Evolutionary conservation across 2,888 invertebrate species (phyloP).

Genomic region (Troides helena): DNA sequence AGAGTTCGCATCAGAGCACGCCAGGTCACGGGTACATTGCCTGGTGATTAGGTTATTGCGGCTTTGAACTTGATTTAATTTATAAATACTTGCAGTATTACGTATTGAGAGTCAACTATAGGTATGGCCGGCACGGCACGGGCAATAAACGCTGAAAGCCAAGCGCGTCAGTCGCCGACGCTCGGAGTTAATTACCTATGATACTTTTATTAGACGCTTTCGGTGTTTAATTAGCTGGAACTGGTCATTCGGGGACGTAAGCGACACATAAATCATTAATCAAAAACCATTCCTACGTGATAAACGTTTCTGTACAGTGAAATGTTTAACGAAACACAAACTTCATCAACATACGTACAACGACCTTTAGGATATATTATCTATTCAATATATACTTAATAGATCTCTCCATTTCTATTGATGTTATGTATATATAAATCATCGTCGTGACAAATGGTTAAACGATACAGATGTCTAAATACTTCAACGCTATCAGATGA

Average conservation of each 20-base stretch:
- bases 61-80: neutral
- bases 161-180: slow-evolving; percentile 13
- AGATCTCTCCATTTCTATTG: no score
- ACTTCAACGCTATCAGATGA: no score
- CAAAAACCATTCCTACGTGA: slow-evolving; percentile 13
- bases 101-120: slow-evolving; percentile 2
- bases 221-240: slow-evolving; percentile 34
- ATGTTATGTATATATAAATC: no score
- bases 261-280: slow-evolving; percentile 23
- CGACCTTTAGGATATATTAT: no score
- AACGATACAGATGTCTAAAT: no score
- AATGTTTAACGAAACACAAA: slow-evolving; percentile 34
- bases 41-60: neutral
- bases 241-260: slow-evolving; percentile 21
- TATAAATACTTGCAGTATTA: slow-evolving; percentile 2
- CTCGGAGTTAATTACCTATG: slow-evolving; percentile 45
- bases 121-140: neutral
- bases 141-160: slow-evolving; percentile 20
- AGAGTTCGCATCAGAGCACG: neutral
- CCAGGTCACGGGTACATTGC: neutral
- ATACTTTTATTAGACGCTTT: slow-evolving; percentile 43
- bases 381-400: no score
- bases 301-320: slow-evolving; percentile 27
- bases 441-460: no score
- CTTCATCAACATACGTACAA: neutral